Base-by-base conservation (phyloP, 2,797 vertebrate genomes). In the Acrossocheilus wenchowensis region DNA sequence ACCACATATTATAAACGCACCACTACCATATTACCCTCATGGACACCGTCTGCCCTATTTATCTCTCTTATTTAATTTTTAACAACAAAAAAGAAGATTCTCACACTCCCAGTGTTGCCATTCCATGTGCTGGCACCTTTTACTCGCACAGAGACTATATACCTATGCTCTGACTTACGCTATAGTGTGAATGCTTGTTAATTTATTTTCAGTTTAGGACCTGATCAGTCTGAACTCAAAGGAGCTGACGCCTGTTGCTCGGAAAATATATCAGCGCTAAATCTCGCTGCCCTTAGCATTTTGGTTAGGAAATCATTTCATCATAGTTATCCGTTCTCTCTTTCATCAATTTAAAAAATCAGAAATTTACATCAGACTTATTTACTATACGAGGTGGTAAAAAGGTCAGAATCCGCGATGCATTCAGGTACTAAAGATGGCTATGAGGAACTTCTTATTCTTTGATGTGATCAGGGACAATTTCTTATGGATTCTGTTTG, bases 161-260 rank as follows among this genome's bases (percentile, higher is more conserved):
- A 75, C 26, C 54, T 66, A 89, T 90, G 87, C 72, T 85, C 81
- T 87, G 41, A 91, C 88, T 88, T 90, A 84, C 88, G 89, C 88
- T 92, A 50, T 89, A 90, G 85, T 90, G 87, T 89, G 82, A 81
- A 66, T 86, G 68, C 89, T 89, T 86, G 86, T 91, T 94, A 92
- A 94, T 94, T 94, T 91, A 91, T 78, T 88, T 84, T 80, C 45
- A 64, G 15, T 34, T 77, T 92, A 87, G 84, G 90, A 87, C 84
- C 83, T 92, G 90, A 88, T 92, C 85, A 90, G 87, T 89, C 88
- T 87, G 77, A 71, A 10, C 15, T 62, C 48, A 75, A 77, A 43
- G 14, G 66, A 72, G 48, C 23, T 79, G 48, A 74, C 10, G 15
- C 36, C 48, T 78, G 64, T 17, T 5, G 60, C 12, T 77, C 19